Conservation (phyloP, 2,888 invertebrate species). For the Saturnia japonica region DNA sequence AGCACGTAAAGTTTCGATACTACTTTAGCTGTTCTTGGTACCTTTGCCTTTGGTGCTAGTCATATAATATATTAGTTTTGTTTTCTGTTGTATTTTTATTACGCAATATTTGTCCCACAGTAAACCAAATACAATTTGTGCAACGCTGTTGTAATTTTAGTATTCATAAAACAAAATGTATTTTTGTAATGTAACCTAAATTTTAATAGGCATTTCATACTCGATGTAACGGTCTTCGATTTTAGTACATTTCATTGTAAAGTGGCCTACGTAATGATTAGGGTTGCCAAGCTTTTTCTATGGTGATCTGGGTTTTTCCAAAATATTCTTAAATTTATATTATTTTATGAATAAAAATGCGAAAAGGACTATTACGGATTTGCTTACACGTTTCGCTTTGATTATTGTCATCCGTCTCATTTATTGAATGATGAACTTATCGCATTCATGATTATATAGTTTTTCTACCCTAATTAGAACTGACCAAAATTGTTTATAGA, state of each 20-base stretch:
- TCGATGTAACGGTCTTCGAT: slow-evolving; percentile 27
- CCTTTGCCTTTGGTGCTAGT: slow-evolving; percentile 55
- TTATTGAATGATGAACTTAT: neutral
- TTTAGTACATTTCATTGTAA: slow-evolving; percentile 34
- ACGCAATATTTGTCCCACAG: neutral
- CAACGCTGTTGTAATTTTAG: slow-evolving; percentile 14
- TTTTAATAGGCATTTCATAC: slow-evolving; percentile 32
- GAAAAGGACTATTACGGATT: neutral
- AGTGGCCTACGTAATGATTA: slow-evolving; percentile 36
- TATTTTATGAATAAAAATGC: neutral
- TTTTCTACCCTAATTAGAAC: neutral
- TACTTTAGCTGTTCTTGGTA: slow-evolving; percentile 17
- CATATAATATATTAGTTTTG: slow-evolving; percentile 34
- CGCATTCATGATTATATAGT: neutral
- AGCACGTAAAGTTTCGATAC: neutral
- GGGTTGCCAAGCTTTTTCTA: neutral
- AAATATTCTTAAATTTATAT: neutral
- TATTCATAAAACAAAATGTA: slow-evolving; percentile 32
- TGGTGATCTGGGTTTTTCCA: neutral
- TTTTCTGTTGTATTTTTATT: slow-evolving; percentile 25
- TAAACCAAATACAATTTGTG: neutral
- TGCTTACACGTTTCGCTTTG: neutral
- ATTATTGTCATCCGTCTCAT: neutral
- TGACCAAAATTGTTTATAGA: neutral
- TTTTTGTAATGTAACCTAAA: slow-evolving; percentile 38